Evolutionary conservation across 1,140 invertebrate species (phyloP), one percentile per base, ranked within the genome.

Genomic region (Luehdorfia chinensis): DNA sequence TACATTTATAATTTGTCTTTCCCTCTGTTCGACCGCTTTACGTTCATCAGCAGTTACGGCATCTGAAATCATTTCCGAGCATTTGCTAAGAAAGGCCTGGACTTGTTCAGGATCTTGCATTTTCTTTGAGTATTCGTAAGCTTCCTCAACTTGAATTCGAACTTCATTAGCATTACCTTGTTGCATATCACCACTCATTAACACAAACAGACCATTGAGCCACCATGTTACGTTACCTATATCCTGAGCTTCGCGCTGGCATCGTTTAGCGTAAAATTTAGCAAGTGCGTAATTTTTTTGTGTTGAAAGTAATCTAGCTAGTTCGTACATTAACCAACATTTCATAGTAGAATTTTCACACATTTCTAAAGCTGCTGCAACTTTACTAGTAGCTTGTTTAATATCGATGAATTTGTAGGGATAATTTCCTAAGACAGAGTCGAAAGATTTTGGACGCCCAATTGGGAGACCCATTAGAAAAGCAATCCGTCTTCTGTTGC

Each of bases 101-200:
- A 86, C 67, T 30, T 70, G 53, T 50, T 74, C 75, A 3, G 75
- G 60, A 44, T 88, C 75, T 44, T 76, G 66, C 37, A 87, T 45
- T 45, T 84, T 75, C 37, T 79, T 85, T 1, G 85, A 77, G 47
- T 64, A 75, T 47, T 84, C 75, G 27, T 75, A 76, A 6, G 83
- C 83, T 47, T 79, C 75, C 54, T 87, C 79, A 0, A 87, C 76
- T 53, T 77, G 68, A 16, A 78, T 75, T 16, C 83, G 75, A 1
- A 87, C 86, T 47, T 88, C 86, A 37, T 89, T 89, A 14, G 84
- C 79, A 48, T 89, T 89, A 5, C 87, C 78, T 59, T 88, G 84
- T 45, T 81, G 79, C 67, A 89, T 83, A 39, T 89, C 87, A 3
- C 83, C 83, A 12, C 81, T 87, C 61, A 87, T 79, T 7, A 89